phyloP scores from a whole-genome alignment of 1,140 invertebrate species.

The Bilobella aurantiaca region DNA sequence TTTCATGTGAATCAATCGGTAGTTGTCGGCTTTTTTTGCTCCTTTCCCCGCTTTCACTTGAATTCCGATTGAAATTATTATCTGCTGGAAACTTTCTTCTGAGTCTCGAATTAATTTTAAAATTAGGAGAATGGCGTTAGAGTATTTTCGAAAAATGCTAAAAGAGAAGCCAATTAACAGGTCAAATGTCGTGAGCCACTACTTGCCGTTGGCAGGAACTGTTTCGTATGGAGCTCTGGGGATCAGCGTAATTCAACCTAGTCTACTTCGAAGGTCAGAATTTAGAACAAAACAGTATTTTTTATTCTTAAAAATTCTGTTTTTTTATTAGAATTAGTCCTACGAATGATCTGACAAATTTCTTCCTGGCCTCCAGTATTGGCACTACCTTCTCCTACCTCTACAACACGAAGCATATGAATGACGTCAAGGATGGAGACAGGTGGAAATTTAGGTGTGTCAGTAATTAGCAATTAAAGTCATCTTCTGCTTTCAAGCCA shows the following conservation, averaged over 20 bases:
- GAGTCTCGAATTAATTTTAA: too few species aligned
- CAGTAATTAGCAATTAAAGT: slow-evolving; percentile 13
- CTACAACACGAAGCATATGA: slow-evolving; percentile 18
- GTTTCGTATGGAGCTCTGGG: slow-evolving; percentile 1
- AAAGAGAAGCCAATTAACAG: slow-evolving; percentile 12
- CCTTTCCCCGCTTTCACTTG: not conserved
- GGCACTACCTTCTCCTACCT: slow-evolving; percentile 10
- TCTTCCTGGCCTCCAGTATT: slow-evolving; percentile 8
- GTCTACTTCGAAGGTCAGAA: not conserved
- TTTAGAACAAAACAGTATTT: not conserved
- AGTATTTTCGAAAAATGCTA: not conserved
- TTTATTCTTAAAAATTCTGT: not conserved
- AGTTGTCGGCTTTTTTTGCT: too few species aligned
- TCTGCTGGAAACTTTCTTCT: not conserved
- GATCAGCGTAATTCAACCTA: slow-evolving; percentile 6
- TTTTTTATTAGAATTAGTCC: slow-evolving; percentile 4
- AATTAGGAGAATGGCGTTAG: not conserved
- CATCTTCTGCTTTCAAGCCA: not conserved
- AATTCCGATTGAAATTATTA: too few species aligned
- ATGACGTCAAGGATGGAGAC: not conserved
- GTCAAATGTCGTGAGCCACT: slow-evolving; percentile 13
- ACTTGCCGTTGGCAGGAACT: slow-evolving; percentile 12
- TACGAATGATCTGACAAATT: slow-evolving; percentile 11
- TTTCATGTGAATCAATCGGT: too few species aligned
- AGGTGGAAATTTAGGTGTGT: slow-evolving; percentile 4